Evolutionary conservation across 2,797 vertebrate genomes (phyloP), one percentile per base, ranked within the genome.

Genomic region (Gadopsis marmoratus): DNA sequence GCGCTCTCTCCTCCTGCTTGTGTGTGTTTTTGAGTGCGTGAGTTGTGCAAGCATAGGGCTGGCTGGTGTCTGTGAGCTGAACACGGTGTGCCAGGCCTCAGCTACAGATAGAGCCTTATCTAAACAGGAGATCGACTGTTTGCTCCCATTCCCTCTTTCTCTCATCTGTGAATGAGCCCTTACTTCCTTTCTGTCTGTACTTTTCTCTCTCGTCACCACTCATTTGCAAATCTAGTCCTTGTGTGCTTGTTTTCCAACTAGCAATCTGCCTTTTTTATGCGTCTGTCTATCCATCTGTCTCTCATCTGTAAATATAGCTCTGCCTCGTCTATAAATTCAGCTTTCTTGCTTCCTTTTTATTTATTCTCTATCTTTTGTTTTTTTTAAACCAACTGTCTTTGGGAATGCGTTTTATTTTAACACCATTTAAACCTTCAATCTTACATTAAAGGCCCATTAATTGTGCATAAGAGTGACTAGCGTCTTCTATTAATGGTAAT

Each of bases 31-130:
- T 66, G 80, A 85, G 78, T 81, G 71, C 17, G 55, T 45, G 72
- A 43, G 86, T 93, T 94, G 89, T 88, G 92, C 82, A 92, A 91
- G 83, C 83, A 33, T 13, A 66, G 81, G 4, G 63, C 79, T 71
- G 79, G 81, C 82, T 69, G 74, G 69, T 86, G 89, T 79, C 73
- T 85, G 71, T 45, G 66, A 75, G 70, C 61, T 82, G 82, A 89
- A 85, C 89, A 80, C 74, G 16, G 80, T 86, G 91, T 90, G 90
- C 87, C 84, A 83, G 78, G 63, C 66, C 73, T 80, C 71, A 58
- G 74, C 56, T 80, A 77, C 69, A 89, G 76, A 85, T 43, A 90
- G 71, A 88, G 81, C 50, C 85, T 87, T 88, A 89, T 87, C 88
- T 83, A 84, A 88, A 87, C 81, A 86, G 68, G 74, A 90, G 86